Base-by-base conservation (phyloP, 2,113 vertebrate species). In the Sinosuthora webbiana region DNA sequence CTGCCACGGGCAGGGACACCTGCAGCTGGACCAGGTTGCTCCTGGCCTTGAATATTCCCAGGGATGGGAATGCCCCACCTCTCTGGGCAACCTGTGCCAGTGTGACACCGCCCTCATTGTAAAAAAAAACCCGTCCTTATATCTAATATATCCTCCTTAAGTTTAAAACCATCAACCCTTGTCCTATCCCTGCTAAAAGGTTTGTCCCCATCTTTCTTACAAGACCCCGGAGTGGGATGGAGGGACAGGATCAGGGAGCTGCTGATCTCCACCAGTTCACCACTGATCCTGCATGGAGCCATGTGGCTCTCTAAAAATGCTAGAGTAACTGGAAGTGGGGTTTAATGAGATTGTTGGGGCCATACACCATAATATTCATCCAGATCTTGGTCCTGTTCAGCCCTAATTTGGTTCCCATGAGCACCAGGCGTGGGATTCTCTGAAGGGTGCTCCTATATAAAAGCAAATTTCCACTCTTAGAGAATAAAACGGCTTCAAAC, bases 301-400 rank as follows among this genome's bases (percentile, higher is more conserved):
- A 11, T 8, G 49, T 55, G 67, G 49, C 10, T 59, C 95, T 60
- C 59, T 63, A 37, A 70, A 69, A 69, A 63, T 2, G 16, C 74
- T 41, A 30, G 33, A 86, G 50, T 33, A 80, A 37, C 5, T 37
- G 47, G 21, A 39, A 41, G 13, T 37, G 41, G 53, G 35, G 60
- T 75, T 65, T 47, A 41, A 20, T 37, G 64, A 83, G 75, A 30
- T 15, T 12, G 16, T 1, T 37, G 28, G 47, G 28, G 81, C 49
- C 14, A 1, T 4, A 35, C 8, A 78, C 39, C 2, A 0, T 13
- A 17, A 24, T 13, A 28, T 27, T 45, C 35, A 56, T 15, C 31
- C 49, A 57, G 18, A 56, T 17, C 45, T 77, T 33, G 49, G 35
- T 49, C 50, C 80, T 56, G 18, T 63, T 83, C 21, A 37, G 56